These are phyloP conservation scores for Phaonia tiefii DNA, from an alignment of 2,888 invertebrate species.

Conservation along the genomic window DNA sequence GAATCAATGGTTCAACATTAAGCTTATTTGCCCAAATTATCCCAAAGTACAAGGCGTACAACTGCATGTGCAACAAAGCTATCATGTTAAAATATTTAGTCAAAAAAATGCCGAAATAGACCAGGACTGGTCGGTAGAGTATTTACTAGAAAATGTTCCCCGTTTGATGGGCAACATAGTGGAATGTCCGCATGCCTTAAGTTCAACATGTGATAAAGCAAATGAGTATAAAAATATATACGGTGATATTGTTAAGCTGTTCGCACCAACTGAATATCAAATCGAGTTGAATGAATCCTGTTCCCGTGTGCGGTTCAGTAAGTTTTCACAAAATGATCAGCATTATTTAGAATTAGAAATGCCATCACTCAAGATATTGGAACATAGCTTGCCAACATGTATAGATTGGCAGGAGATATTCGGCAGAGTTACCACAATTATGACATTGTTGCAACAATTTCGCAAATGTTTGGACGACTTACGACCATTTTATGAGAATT, in stretches of 20 bases:
- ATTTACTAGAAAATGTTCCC: conserved; percentile 71
- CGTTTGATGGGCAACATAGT: conserved; percentile 14
- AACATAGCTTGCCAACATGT: conserved; percentile 77
- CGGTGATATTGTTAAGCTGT: conserved; percentile 71
- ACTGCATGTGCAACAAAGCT: conserved; percentile 68
- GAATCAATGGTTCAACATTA: conserved; percentile 70
- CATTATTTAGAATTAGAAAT: conserved; percentile 75
- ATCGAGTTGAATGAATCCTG: conserved; percentile 71
- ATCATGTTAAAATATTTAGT: conserved; percentile 67
- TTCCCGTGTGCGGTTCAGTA: conserved; percentile 72
- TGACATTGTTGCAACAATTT: conserved; percentile 69
- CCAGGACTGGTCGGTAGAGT: conserved; percentile 69
- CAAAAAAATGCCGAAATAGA: conserved; percentile 60
- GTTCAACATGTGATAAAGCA: too few species aligned
- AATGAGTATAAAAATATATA: conserved; percentile 69
- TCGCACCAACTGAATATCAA: conserved; percentile 70
- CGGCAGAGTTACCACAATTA: conserved; percentile 64
- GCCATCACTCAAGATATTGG: conserved; percentile 69
- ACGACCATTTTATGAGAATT: conserved; percentile 76
- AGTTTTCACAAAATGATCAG: conserved; percentile 72
- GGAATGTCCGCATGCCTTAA: neutral
- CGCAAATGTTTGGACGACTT: conserved; percentile 74
- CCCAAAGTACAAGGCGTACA: conserved; percentile 69
- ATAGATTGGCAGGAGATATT: conserved; percentile 71
- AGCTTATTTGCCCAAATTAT: conserved; percentile 72